Conservation (phyloP, 1,140 invertebrate genomes). For the Euura saliciscinereae region DNA sequence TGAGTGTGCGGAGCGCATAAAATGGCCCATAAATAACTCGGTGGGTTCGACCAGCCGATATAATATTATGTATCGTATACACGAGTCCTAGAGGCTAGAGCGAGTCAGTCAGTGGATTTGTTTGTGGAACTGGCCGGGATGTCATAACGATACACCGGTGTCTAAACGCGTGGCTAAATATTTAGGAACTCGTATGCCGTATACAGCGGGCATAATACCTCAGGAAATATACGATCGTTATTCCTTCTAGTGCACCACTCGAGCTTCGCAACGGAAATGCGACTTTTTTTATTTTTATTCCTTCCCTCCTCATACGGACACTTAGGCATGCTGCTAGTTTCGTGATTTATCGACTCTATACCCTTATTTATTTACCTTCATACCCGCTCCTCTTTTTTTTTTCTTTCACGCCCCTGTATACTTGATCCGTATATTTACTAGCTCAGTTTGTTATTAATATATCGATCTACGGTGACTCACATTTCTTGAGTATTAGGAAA, state of each 20-base stretch:
- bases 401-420: not conserved
- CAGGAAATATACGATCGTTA: not conserved
- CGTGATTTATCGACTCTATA: not conserved
- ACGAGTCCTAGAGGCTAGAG: not conserved
- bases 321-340: not conserved
- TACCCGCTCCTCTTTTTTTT: not conserved
- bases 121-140: constrained; percentile 6
- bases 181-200: not conserved
- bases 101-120: not conserved
- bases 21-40: not conserved
- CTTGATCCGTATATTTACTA: not conserved
- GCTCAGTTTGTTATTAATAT: not conserved
- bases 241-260: not conserved
- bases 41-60: not conserved
- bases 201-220: not conserved
- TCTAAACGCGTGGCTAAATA: constrained; percentile 4
- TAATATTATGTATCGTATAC: constrained; percentile 1
- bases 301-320: not conserved
- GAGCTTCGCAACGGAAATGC: not conserved
- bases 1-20: not conserved
- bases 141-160: constrained; percentile 3
- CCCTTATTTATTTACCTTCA: not conserved
- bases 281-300: not conserved
- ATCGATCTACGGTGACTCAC: not conserved
- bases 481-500: no score